Percentiles rank a stretch among this genome's conserved stretches.
phyloP scores from a whole-genome alignment of 2,797 vertebrate genomes.

The Cirrhinus mrigala region DNA sequence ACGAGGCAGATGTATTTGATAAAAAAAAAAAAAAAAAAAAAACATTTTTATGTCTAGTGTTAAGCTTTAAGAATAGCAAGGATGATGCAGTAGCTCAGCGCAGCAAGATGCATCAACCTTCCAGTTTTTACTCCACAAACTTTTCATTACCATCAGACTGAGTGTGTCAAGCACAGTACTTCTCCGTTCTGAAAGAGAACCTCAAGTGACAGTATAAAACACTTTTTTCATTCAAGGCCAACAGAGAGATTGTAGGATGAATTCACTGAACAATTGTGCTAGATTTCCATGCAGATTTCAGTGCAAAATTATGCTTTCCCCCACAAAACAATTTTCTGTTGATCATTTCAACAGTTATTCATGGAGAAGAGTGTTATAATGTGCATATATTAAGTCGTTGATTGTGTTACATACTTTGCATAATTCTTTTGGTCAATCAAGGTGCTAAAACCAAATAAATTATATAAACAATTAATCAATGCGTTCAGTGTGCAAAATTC shows the following conservation, averaged over 20 bases:
- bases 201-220: neutral
- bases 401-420: neutral
- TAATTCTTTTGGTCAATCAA: slow-evolving; percentile 7
- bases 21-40: neutral
- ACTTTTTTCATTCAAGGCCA: neutral
- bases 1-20: neutral
- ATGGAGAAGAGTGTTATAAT: neutral
- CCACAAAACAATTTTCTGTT: neutral
- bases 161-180: neutral
- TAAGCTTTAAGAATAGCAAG: neutral
- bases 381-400: neutral
- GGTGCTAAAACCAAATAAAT: neutral
- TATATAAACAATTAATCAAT: neutral
- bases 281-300: neutral
- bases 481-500: neutral
- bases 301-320: neutral
- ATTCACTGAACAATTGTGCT: neutral
- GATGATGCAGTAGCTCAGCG: neutral
- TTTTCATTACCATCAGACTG: neutral
- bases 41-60: neutral
- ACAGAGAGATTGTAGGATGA: neutral
- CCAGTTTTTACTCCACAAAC: neutral
- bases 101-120: neutral
- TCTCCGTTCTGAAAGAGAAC: neutral
- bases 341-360: neutral